Evolutionary conservation across 2,797 vertebrate genomes (phyloP).

Genomic region (Hydrocynus forskahlii): DNA sequence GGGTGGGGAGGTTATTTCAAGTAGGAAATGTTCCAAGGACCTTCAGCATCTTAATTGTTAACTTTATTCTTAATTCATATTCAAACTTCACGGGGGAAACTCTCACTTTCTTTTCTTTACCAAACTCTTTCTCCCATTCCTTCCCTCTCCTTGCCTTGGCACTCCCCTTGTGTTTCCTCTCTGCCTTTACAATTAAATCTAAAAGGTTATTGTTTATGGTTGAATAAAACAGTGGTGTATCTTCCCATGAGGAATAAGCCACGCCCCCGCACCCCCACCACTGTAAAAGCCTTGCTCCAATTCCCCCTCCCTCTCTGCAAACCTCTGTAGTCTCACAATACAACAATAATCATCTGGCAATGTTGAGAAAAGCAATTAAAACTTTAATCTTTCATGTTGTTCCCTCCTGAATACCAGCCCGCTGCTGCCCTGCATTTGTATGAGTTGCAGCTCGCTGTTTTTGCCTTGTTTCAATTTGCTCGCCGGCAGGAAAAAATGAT

Average conservation of each 20-base stretch:
- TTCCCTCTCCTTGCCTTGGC: slow-evolving; percentile 39
- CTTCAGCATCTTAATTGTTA: not conserved
- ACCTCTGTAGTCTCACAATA: slow-evolving; percentile 50
- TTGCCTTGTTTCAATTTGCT: slow-evolving; percentile 75
- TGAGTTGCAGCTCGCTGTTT: slow-evolving; percentile 64
- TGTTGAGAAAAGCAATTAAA: slow-evolving; percentile 80
- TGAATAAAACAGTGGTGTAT: slow-evolving; percentile 53
- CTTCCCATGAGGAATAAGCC: slow-evolving; percentile 62
- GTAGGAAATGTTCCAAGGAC: not conserved
- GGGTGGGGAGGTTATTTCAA: not conserved
- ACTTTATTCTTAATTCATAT: not conserved
- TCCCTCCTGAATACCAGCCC: slow-evolving; percentile 76
- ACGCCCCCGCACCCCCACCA: slow-evolving; percentile 66
- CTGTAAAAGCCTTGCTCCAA: slow-evolving; percentile 45
- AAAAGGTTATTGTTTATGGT: slow-evolving; percentile 72
- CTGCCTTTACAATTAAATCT: slow-evolving; percentile 74
- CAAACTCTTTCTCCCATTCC: slow-evolving; percentile 2
- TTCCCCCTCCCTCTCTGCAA: not conserved
- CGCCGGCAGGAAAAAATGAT: slow-evolving; percentile 64
- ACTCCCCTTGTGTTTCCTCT: not conserved
- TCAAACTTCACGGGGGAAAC: not conserved
- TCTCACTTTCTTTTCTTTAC: slow-evolving; percentile 14
- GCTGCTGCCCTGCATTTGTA: slow-evolving; percentile 70
- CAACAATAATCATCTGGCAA: slow-evolving; percentile 73
- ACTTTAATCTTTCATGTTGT: slow-evolving; percentile 78